These are phyloP conservation scores for Allobates femoralis DNA, from an alignment of 2,797 vertebrate species.

Conservation along the genomic window DNA sequence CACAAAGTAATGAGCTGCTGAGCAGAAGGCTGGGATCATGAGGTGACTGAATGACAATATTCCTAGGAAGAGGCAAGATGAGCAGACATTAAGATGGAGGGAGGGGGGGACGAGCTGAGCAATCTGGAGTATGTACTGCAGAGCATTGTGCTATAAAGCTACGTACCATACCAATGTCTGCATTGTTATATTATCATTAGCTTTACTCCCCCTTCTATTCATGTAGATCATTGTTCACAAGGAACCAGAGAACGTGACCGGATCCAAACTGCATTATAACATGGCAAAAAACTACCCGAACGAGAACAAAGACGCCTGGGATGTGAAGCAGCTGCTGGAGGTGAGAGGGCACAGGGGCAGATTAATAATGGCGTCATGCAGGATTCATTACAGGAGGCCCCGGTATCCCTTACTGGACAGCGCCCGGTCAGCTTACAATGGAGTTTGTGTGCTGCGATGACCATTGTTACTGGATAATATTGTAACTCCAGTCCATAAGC, in stretches of 20 bases:
- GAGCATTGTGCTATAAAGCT: background rate
- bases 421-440: background rate
- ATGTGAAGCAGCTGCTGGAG: constrained; percentile 94
- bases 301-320: constrained; percentile 88
- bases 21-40: constrained; percentile 47
- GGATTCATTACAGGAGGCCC: background rate
- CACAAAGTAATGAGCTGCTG: constrained; percentile 20
- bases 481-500: no score
- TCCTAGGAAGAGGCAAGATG: constrained; percentile 12
- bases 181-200: background rate
- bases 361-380: background rate
- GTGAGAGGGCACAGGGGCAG: constrained; percentile 71
- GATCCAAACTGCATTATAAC: constrained; percentile 85
- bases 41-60: constrained; percentile 25
- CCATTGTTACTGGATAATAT: background rate
- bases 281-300: constrained; percentile 85
- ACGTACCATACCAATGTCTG: no score
- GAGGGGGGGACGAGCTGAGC: background rate
- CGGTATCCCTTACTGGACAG: background rate
- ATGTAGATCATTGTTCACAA: constrained; percentile 94
- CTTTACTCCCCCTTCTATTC: constrained; percentile 23
- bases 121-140: constrained; percentile 12
- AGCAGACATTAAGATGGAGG: constrained; percentile 28
- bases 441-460: background rate
- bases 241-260: constrained; percentile 76